Evolutionary conservation across 2,797 vertebrate genomes (phyloP).

Genomic region (Cossypha niveicapilla): DNA sequence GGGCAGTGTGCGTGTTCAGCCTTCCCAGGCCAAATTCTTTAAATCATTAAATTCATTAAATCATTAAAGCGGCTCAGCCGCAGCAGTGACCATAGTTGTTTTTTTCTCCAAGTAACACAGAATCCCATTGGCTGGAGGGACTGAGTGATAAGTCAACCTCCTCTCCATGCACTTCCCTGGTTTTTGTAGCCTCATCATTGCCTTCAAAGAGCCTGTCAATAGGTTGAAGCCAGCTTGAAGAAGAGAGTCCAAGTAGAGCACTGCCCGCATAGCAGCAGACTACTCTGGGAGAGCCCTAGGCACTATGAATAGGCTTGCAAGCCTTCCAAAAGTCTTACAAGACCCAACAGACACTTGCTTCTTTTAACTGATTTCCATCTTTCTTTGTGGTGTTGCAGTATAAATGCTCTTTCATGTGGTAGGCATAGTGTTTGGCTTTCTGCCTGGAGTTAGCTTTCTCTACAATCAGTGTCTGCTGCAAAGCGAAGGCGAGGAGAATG

Average conservation of each 20-base stretch:
- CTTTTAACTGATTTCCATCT: constrained; percentile 60
- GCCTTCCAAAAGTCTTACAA: constrained; percentile 56
- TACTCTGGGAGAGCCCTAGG: constrained; percentile 44
- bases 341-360: constrained; percentile 58
- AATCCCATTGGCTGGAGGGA: neutral
- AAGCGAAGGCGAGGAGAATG: neutral
- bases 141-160: neutral
- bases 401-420: constrained; percentile 62
- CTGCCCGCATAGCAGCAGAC: neutral
- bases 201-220: constrained; percentile 36
- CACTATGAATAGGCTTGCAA: constrained; percentile 6
- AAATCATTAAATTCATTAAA: neutral
- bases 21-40: neutral
- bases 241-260: neutral
- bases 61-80: neutral
- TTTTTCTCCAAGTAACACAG: neutral
- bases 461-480: neutral
- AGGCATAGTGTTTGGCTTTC: constrained; percentile 37
- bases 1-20: neutral
- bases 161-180: neutral
- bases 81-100: neutral
- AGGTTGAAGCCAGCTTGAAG: constrained; percentile 19
- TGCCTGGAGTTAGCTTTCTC: constrained; percentile 42
- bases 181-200: constrained; percentile 21
- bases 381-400: constrained; percentile 42